A percentile compares a stretch with the other conserved stretches of the same genome.
Conservation (phyloP, 2,113 vertebrate genomes). For the Eurystomus gularis region DNA sequence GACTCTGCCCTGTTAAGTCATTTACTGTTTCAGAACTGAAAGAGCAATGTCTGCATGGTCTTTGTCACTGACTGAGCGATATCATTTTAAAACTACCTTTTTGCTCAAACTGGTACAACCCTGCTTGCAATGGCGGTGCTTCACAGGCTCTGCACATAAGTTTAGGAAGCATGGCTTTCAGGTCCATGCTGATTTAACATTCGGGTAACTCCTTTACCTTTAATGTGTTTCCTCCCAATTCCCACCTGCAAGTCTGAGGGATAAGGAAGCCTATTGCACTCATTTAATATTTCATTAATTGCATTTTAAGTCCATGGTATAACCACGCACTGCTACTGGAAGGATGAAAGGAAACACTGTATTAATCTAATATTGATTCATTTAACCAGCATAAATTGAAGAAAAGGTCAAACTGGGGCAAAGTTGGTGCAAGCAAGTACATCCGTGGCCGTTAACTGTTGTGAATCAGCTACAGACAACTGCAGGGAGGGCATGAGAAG, state of each 20-base stretch:
- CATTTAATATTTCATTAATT: conserved; percentile 32
- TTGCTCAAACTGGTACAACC: neutral
- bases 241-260: neutral
- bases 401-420: neutral
- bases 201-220: neutral
- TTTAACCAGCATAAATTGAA: conserved; percentile 8
- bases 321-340: neutral
- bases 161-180: neutral
- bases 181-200: neutral
- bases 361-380: conserved; percentile 31
- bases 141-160: neutral
- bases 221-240: neutral
- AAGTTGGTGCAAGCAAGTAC: neutral
- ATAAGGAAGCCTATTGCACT: neutral
- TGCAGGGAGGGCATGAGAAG: neutral
- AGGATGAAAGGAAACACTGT: neutral
- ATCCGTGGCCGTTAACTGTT: neutral
- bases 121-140: neutral
- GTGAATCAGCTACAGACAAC: neutral
- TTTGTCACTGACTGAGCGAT: neutral
- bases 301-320: neutral
- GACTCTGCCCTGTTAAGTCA: neutral
- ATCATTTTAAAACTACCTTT: neutral
- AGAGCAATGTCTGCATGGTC: neutral
- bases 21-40: conserved; percentile 12